Base-by-base conservation (phyloP, 1,140 invertebrate species). In the Magallana gigas region DNA sequence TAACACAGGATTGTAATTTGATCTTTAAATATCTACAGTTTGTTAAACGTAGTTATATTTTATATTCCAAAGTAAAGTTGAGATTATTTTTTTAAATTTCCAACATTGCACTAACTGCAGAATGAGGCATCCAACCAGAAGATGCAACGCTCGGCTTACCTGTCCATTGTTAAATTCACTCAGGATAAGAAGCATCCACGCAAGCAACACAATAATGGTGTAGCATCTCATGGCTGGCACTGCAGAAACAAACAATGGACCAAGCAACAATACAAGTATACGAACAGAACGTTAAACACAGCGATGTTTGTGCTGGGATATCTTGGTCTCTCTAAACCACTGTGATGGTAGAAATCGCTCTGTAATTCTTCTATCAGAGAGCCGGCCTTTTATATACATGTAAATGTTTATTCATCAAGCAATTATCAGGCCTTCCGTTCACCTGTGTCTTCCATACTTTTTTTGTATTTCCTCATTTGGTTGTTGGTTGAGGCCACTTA, bases 131-230 rank as follows among this genome's bases (percentile, higher is more conserved):
- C 36, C 36, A 48, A 2, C 36, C 36, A 48, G 36, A 48, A 48
- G 36, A 48, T 48, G 5, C 36, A 48, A 4, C 36, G 36, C 36
- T 48, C 36, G 36, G 36, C 23, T 76, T 36, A 76, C 68, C 68
- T 76, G 68, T 76, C 23, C 68, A 12, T 18, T 23, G 68, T 76
- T 76, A 76, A 76, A 76, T 76, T 76, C 68, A 76, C 68, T 36
- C 9, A 76, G 23, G 3, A 76, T 12, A 9, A 76, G 12, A 76
- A 76, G 23, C 68, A 76, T 76, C 68, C 68, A 76, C 1, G 68
- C 68, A 76, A 76, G 68, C 68, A 76, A 76, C 68, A 76, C 68
- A 36, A 29, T 12, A 12, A 6, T 76, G 5, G 36, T 76, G 68
- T 76, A 76, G 68, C 68, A 76, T 76, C 68, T 76, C 68, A 76